Evolutionary conservation across 2,797 vertebrate genomes (phyloP).

Genomic region (Pristis pectinata): DNA sequence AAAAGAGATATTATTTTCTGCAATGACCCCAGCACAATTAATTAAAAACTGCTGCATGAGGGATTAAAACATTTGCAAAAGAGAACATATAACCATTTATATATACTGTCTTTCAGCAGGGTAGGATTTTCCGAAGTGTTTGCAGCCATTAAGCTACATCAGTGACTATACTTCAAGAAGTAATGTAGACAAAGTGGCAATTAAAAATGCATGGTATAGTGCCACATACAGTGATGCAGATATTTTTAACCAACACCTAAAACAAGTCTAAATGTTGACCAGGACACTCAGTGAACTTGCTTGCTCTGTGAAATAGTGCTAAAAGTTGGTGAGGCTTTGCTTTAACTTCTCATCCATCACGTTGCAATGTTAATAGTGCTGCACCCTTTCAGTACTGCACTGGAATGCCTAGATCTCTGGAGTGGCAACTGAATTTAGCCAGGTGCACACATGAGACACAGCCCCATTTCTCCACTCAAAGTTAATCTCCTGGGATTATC

Average conservation of each 20-base stretch:
- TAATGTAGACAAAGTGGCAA: too few relatives aligned
- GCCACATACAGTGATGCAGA: too few relatives aligned
- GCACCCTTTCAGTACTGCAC: background rate
- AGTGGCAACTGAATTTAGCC: background rate
- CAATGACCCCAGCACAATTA: background rate
- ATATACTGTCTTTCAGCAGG: too few relatives aligned
- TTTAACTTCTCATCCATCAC: background rate
- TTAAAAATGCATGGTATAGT: too few relatives aligned
- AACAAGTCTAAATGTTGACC: too few relatives aligned
- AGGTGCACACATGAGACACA: background rate
- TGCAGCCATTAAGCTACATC: too few relatives aligned
- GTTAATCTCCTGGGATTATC: background rate
- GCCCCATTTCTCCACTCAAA: background rate
- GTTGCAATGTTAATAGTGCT: background rate
- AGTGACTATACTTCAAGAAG: too few relatives aligned
- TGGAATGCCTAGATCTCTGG: background rate
- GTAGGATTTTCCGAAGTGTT: too few relatives aligned
- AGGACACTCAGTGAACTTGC: too few relatives aligned
- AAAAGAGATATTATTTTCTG: background rate
- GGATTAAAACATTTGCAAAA: background rate
- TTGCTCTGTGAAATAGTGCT: too few relatives aligned
- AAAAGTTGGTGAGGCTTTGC: too few relatives aligned
- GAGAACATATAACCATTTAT: background rate
- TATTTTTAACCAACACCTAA: too few relatives aligned
- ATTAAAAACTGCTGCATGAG: background rate